Conservation (phyloP, 2,113 vertebrate genomes). For the Chionomys nivalis region DNA sequence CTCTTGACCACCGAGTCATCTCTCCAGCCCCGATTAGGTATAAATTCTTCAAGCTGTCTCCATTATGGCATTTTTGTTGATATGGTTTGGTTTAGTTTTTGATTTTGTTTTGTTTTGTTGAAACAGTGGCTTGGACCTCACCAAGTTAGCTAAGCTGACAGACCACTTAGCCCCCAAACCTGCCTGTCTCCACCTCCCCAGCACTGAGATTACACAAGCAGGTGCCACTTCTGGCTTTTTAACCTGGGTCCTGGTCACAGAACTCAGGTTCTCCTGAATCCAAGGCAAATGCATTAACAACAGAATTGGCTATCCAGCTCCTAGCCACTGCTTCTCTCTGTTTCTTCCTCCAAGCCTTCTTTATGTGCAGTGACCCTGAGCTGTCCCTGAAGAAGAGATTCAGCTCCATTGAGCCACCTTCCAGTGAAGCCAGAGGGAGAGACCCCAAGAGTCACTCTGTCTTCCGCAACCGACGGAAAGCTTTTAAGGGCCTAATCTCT, state of each 20-base stretch:
- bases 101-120: background rate
- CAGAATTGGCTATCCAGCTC: background rate
- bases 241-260: background rate
- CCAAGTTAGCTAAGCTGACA: background rate
- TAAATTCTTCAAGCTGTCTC: background rate
- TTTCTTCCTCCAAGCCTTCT: background rate
- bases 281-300: background rate
- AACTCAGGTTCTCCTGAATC: background rate
- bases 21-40: background rate
- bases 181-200: no score
- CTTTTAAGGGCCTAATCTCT: slow-evolving; percentile 52
- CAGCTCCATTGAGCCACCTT: background rate
- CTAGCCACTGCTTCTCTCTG: background rate
- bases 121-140: background rate
- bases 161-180: background rate
- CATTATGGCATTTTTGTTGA: background rate
- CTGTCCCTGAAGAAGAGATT: background rate
- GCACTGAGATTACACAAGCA: background rate
- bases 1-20: no score
- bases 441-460: background rate
- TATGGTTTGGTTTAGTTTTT: background rate
- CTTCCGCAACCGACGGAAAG: background rate
- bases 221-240: background rate
- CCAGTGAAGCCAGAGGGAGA: background rate
- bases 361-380: slow-evolving; percentile 11